Evolutionary conservation across 2,888 invertebrate species (phyloP), one percentile per base, ranked within the genome.

Genomic region (Hypercompe scribonia): DNA sequence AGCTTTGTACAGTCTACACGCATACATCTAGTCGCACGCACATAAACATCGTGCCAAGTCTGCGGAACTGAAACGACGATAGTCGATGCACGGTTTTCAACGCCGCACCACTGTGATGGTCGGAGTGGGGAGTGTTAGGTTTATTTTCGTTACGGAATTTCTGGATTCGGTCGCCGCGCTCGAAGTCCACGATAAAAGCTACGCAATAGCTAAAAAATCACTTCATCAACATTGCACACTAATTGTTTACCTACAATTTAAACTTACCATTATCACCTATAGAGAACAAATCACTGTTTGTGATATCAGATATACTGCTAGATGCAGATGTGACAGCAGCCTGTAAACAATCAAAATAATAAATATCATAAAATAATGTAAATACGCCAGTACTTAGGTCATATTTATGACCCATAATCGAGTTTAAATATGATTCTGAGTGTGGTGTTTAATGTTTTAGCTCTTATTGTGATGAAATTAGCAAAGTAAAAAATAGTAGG

Each of bases 291-390:
- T 96, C 96, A 91, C 91, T 96, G 78, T 95, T 96, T 69, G 96
- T 95, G 63, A 96, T 96, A 81, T 96, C 96, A 68, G 96, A 95
- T 84, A 96, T 94, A 80, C 96, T 96, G 85, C 96, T 96, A 10
- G 96, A 96, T 77, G 96, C 96, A 79, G 96, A 96, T 78, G 96
- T 95, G 21, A 96, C 96, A 71, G 95, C 96, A 78, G 96, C 96
- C 96, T 96, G 89, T 33, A 70, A 70, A 36, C 28, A 63, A 24
- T 24, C 7, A 13, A 10, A n/a, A n/a, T n/a, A n/a, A n/a, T n/a
- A n/a, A n/a, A n/a, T n/a, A n/a, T n/a, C n/a, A n/a, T n/a, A n/a
- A n/a, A n/a, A n/a, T n/a, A n/a, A 65, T 46, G n/a, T 24, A 33
- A 18, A 54, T 39, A 15, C 28, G 3, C 15, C 2, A 36, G 0